These are phyloP conservation scores for Anoplopoma fimbria DNA, from an alignment of 2,113 vertebrate genomes.

Conservation along the genomic window DNA sequence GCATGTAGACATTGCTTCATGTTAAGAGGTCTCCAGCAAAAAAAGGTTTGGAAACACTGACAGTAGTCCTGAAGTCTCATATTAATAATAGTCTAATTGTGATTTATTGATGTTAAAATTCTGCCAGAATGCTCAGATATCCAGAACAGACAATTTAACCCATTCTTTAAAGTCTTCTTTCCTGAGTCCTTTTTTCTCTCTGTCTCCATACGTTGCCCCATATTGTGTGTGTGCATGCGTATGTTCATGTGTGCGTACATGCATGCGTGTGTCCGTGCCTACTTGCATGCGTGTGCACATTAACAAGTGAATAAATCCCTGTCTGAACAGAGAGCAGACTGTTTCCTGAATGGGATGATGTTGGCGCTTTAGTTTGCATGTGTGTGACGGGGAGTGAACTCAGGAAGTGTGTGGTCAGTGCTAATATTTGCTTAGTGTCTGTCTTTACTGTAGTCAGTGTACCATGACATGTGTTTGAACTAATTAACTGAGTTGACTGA, in stretches of 20 bases:
- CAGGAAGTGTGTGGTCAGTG: not conserved
- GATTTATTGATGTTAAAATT: not conserved
- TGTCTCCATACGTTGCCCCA: not conserved
- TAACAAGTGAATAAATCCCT: not conserved
- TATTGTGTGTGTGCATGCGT: not conserved
- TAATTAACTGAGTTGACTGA: constrained; percentile 56
- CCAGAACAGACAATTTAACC: not conserved
- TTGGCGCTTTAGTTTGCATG: constrained; percentile 9
- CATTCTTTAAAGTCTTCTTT: too few relatives aligned
- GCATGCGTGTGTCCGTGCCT: too few relatives aligned
- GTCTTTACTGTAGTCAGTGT: constrained; percentile 33
- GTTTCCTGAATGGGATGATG: not conserved
- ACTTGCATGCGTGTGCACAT: too few relatives aligned
- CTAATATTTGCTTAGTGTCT: constrained; percentile 43
- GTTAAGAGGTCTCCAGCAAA: too few relatives aligned
- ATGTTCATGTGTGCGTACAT: not conserved
- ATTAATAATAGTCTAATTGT: not conserved
- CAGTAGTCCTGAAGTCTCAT: not conserved
- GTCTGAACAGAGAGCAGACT: not conserved
- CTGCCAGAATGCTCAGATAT: not conserved
- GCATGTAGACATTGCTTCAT: too few relatives aligned
- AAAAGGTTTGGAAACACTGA: not conserved
- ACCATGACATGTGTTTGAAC: constrained; percentile 55
- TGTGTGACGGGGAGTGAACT: not conserved
- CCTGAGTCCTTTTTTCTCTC: too few relatives aligned